Percentiles rank a stretch among this genome's conserved stretches.
These are phyloP conservation scores for Pterostichus niger DNA, from an alignment of 2,888 invertebrate genomes.

Conservation along the genomic window DNA sequence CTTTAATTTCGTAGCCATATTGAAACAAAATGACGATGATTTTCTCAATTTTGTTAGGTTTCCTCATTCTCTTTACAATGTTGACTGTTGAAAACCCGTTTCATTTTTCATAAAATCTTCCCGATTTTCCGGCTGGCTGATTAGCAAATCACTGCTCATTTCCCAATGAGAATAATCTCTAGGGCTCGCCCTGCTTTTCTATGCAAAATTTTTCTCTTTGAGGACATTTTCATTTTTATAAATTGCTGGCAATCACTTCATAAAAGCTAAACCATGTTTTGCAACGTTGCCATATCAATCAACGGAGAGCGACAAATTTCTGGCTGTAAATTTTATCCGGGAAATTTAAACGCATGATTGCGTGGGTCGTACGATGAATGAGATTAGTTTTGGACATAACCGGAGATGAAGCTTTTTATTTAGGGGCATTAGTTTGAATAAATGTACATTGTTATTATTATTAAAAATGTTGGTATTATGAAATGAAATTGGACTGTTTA, in stretches of 20 bases:
- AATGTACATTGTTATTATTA: too few relatives aligned
- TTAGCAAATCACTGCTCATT: conserved; percentile 24
- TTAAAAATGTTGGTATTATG: too few relatives aligned
- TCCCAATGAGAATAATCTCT: conserved; percentile 15
- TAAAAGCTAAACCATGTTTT: conserved; percentile 57
- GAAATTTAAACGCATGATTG: conserved; percentile 35
- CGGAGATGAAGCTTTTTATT: too few relatives aligned
- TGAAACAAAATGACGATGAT: too few relatives aligned
- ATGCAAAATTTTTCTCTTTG: conserved; percentile 50
- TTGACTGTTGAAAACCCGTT: not conserved
- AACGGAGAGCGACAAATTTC: conserved; percentile 50
- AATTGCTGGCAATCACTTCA: conserved; percentile 52
- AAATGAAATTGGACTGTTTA: too few relatives aligned
- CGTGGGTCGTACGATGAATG: not conserved
- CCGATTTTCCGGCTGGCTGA: conserved; percentile 24
- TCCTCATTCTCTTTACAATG: not conserved
- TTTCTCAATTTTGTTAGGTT: too few relatives aligned
- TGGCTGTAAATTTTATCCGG: conserved; percentile 27
- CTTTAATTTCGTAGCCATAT: too few relatives aligned
- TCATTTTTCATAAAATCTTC: not conserved
- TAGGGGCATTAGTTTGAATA: too few relatives aligned
- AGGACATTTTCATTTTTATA: conserved; percentile 55
- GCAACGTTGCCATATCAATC: conserved; percentile 54
- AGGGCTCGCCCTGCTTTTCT: conserved; percentile 4
- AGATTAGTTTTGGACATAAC: not conserved